Conservation (phyloP, 2,888 invertebrate species). For the Cerastis leucographa region DNA sequence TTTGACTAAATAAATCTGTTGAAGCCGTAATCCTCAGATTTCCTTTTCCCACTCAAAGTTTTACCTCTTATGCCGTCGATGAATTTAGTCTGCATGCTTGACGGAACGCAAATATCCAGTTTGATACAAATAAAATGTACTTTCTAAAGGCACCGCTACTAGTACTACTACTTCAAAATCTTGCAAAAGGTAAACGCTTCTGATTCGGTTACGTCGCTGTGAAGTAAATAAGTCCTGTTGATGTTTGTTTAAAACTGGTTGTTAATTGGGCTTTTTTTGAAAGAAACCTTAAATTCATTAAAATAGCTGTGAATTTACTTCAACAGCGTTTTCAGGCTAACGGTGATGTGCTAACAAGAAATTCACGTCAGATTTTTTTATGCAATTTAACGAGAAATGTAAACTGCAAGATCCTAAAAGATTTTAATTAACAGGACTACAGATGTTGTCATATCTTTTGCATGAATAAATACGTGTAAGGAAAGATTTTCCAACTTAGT, state of each 20-base stretch:
- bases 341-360: neutral
- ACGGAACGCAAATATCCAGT: conserved; percentile 38
- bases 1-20: conserved; percentile 26
- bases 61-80: conserved; percentile 34
- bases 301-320: neutral
- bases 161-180: conserved; percentile 4
- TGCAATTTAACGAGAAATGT: neutral
- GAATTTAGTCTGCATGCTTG: conserved; percentile 45
- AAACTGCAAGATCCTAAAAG: neutral
- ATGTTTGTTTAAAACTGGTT: conserved; percentile 4
- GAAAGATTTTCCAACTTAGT: neutral
- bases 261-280: neutral
- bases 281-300: neutral
- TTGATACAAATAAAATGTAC: conserved; percentile 56
- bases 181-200: conserved; percentile 26
- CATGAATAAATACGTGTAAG: conserved; percentile 9
- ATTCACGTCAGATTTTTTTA: neutral
- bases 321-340: neutral
- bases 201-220: conserved; percentile 48
- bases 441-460: neutral
- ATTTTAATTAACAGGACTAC: neutral
- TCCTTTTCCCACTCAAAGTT: conserved; percentile 37
- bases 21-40: conserved; percentile 21
- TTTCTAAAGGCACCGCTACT: conserved; percentile 26
- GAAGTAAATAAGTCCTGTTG: conserved; percentile 22